Percentiles rank a stretch among this genome's conserved stretches.
Evolutionary conservation across 2,113 vertebrate species (phyloP).

Genomic region (Hippotragus niger): DNA sequence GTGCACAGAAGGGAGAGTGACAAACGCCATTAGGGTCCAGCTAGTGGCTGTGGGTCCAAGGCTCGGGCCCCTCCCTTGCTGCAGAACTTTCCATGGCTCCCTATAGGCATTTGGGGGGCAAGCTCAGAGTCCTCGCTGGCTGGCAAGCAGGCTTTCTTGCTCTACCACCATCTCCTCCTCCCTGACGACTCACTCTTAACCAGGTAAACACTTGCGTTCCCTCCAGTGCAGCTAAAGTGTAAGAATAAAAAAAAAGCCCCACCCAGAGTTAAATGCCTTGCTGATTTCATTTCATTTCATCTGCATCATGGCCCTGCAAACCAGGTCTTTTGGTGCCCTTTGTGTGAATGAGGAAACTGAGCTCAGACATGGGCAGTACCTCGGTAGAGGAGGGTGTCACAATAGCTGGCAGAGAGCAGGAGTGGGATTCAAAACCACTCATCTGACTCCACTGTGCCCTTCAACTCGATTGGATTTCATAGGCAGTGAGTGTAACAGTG

Average conservation of each 20-base stretch:
- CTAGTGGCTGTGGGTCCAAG: not conserved
- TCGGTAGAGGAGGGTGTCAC: not conserved
- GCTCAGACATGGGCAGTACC: not conserved
- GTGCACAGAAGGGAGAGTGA: not conserved
- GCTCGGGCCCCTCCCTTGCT: not conserved
- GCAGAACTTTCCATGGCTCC: not conserved
- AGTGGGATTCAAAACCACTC: not conserved
- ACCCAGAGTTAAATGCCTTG: not conserved
- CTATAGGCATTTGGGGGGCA: not conserved
- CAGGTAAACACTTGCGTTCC: not conserved
- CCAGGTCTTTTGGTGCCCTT: not conserved
- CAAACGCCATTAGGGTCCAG: not conserved
- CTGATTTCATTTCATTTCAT: not conserved
- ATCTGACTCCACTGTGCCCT: not conserved
- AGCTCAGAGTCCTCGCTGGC: not conserved
- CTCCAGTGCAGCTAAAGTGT: not conserved
- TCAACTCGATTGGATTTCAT: accelerated
- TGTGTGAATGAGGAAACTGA: not conserved
- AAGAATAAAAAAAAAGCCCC: not conserved
- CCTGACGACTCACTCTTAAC: not conserved
- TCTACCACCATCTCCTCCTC: not conserved
- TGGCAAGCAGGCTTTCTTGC: not conserved
- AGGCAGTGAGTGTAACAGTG: not conserved
- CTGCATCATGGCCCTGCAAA: not conserved
- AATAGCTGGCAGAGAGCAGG: not conserved